These are phyloP conservation scores for Lutraria lutraria DNA, from an alignment of 2,888 invertebrate species.

Conservation along the genomic window DNA sequence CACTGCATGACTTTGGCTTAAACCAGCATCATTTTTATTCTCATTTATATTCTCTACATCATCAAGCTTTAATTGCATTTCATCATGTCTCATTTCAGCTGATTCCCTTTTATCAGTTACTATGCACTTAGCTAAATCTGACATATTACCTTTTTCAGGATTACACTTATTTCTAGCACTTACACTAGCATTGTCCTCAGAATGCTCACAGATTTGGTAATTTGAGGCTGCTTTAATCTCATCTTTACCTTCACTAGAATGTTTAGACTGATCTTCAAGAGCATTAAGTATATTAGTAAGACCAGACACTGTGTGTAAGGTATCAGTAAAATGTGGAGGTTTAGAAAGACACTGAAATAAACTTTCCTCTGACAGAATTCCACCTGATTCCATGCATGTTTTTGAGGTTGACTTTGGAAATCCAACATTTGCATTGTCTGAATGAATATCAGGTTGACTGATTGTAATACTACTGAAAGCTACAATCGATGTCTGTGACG, in stretches of 20 bases:
- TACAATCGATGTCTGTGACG: slow-evolving; percentile 17
- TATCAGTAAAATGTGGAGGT: slow-evolving; percentile 54
- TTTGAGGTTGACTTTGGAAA: slow-evolving; percentile 43
- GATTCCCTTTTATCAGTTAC: neutral
- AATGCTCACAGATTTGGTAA: neutral
- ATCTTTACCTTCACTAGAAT: neutral
- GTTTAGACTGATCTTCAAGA: slow-evolving; percentile 46
- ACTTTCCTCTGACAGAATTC: slow-evolving; percentile 62
- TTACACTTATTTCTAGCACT: neutral
- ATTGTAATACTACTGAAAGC: slow-evolving; percentile 31
- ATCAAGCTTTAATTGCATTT: neutral
- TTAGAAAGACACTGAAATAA: slow-evolving; percentile 59
- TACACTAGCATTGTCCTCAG: neutral
- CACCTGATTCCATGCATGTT: slow-evolving; percentile 18
- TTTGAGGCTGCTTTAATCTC: neutral
- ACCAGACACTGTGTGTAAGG: slow-evolving; percentile 59
- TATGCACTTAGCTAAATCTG: neutral
- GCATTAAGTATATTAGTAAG: slow-evolving; percentile 66
- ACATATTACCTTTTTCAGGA: neutral
- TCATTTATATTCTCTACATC: neutral
- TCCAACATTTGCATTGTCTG: slow-evolving; percentile 66
- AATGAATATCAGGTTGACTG: slow-evolving; percentile 57
- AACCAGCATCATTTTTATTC: too few relatives aligned
- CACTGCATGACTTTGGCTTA: neutral
- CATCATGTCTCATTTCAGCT: neutral